Evolutionary conservation across 2,797 vertebrate species (phyloP), one percentile per base, ranked within the genome.

Genomic region (Rousettus madagascariensis): DNA sequence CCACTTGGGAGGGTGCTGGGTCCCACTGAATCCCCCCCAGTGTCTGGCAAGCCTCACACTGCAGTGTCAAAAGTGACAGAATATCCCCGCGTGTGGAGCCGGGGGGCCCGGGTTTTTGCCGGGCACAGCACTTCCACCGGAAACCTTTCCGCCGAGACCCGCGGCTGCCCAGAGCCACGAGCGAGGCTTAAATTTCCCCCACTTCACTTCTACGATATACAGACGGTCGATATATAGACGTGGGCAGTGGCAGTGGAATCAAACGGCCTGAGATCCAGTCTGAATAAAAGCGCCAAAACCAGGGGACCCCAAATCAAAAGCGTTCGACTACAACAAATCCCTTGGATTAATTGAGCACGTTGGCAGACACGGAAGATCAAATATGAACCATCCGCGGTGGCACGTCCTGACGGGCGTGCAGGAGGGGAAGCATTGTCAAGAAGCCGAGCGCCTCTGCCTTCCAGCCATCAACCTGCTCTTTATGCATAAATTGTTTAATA

Each of bases 401-500:
- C 43, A 5, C 41, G 87, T 86, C 66, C 72, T 28, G 30, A 19
- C 0, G 5, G 88, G 75, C 9, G 0, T 0, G 7, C 3, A 0
- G 43, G 55, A 63, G 83, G 28, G 66, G 41, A 33, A 12, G 17
- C 1, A 0, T 3, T 0, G 0, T 13, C 0, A 6, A 78, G 53
- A 77, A 68, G 41, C 11, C 8, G 90, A 30, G n/a, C 6, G 74
- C 63, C 90, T 84, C 77, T 69, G 51, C 30, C 43, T 30, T 12
- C 49, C 51, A 53, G 89, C 43, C 26, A 6, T 69, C 74, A 59
- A n/a, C 83, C 72, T 83, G 77, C 74, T 82, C 78, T 91, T 74
- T 83, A 82, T 74, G 78, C 91, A 89, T 13, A 66, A 28, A 30
- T 11, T 49, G 78, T 94, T 93, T 92, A 96, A 84, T 69, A 61